Evolutionary conservation across 1,140 invertebrate genomes (phyloP), one percentile per base, ranked within the genome.

Genomic region (Chelonus insularis): DNA sequence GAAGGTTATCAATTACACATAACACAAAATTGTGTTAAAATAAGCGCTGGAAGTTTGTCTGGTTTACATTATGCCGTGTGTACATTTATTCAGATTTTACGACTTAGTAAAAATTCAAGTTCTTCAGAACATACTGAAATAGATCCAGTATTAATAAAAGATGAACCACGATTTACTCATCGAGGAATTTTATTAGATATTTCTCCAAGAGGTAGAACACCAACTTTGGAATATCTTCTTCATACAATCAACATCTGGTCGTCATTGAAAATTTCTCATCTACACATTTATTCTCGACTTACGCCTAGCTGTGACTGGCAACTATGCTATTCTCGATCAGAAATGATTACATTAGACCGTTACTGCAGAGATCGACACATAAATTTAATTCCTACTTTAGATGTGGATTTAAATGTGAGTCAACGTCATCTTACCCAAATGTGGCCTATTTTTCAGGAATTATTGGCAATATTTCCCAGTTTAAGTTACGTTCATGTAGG

Each of bases 181-280:
- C 77, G 88, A 58, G 87, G 83, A 9, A 82, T 88, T 60, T 65
- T 89, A 11, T 68, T 89, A 45, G 88, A 89, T 68, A 83, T 88
- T 52, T 86, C 86, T 7, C 78, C 82, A 16, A 80, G 84, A 67
- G 86, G 87, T 36, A 81, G 87, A 39, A 82, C 87, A 60, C 86
- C 87, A 11, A 84, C 80, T 1, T 68, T 87, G 60, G 85, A 87
- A 62, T 84, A 85, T 62, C 70, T 88, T 23, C 81, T 86, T 57
- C 82, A 87, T 52, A 83, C 83, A 12, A 82, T 88, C 11, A 84
- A 85, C 61, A 72, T 82, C 12, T 80, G 86, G 71, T 85, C 85
- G 1, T 82, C 82, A 0, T 78, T 89, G n/a, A 89, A 88, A 74
- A 77, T 88, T 16, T 88, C 86, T 60, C 84, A 86, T 65, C 48